Base-by-base conservation (phyloP, 2,113 vertebrate species). In the Nipponia nippon region DNA sequence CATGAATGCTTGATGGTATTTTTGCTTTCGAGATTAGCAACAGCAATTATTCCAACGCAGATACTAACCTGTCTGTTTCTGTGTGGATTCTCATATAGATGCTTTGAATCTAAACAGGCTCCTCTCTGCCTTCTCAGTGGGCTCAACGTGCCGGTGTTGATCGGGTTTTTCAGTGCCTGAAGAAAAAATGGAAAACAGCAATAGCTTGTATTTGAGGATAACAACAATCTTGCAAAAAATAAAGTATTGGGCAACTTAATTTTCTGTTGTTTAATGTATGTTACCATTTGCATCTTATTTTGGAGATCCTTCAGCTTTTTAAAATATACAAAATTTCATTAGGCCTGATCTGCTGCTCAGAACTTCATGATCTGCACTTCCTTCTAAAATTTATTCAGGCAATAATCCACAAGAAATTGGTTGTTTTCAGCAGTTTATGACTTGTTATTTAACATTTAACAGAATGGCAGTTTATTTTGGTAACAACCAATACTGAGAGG, bases 371-470 rank as follows among this genome's bases (percentile, higher is more conserved):
- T 95, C 95, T 85, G 89, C 70, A 75, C n/a, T 97, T 98, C 90
- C 77, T 92, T 40, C 82, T 94, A 79, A 98, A 98, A 98, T 98
- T 97, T 98, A 98, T 97, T 97, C 95, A 95, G 94, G 96, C 98
- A 98, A 96, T 98, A 97, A 98, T 95, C 96, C 94, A 94, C 94
- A 96, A 98, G 97, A 98, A 98, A 98, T 97, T 97, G 97, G 97
- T 98, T 98, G 97, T 98, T 98, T 98, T 98, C 97, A 96, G 96
- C 97, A 94, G 96, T 97, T 98, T 98, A 98, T 97, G 98, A 96
- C 97, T 98, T 98, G 97, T 98, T 98, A 98, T 98, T 98, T 98
- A 98, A 98, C 97, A 98, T 98, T 98, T 98, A 98, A 98, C 95
- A 97, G 98, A 98, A 98, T 96, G 97, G 97, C 97, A 97, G 95